Evolutionary conservation across 2,797 vertebrate species (phyloP), one percentile per base, ranked within the genome.

Genomic region (Lithobates sylvaticus): DNA sequence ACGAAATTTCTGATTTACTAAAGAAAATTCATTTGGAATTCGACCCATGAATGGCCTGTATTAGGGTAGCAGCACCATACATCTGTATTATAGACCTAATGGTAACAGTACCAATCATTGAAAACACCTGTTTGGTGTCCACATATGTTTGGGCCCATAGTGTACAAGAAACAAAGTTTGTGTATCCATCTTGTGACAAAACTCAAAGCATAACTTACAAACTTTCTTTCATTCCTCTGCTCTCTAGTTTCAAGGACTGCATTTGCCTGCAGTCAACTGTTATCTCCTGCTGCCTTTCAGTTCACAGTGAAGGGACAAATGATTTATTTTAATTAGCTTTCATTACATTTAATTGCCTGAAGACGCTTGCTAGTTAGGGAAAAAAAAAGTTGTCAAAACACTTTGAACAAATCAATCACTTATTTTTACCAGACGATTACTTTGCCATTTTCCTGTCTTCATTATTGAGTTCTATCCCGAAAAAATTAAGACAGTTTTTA

Each of bases 311-410:
- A 42, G 39, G 80, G 74, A 78, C 65, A 78, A 87, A 78, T 78
- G 85, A 87, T 87, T 87, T 87, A n/a, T 78, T 83, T 78, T 87
- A 83, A 87, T 87, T 87, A 78, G 79, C 80, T 87, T 80, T 68
- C 80, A 78, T 87, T 83, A 74, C 36, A 47, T 78, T 67, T 83
- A 78, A 83, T 83, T 78, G 85, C 85, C 85, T 42, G 75, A 78
- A 83, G 85, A 83, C 54, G 58, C 27, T 65, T 72, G 44, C 50
- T 54, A 64, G 32, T 47, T 26, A 7, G 50, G 54, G 21, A 23
- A 42, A 87, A 64, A 83, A 67, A 84, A 32, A 86, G 83, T 39
- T 72, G 79, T 83, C 80, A 86, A 73, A 83, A 83, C 74, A 82
- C 71, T 77, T 69, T 76, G 21, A 78, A 78, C 34, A 73, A 72